These are phyloP conservation scores for Drosophila mayaguana DNA, from an alignment of 2,888 invertebrate species.

Conservation along the genomic window DNA sequence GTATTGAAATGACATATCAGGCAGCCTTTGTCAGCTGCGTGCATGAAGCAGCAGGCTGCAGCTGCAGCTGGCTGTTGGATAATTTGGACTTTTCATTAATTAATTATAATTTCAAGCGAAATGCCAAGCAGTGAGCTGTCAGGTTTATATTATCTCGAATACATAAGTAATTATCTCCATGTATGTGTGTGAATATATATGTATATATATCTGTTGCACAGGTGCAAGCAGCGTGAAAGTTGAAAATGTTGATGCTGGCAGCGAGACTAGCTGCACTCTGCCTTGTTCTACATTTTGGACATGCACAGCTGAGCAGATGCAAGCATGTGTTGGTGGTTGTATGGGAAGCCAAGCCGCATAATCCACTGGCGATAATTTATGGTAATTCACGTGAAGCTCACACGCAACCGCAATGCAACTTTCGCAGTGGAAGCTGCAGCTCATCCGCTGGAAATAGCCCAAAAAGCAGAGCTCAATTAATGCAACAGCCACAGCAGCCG, in stretches of 20 bases:
- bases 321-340: constrained; percentile 4
- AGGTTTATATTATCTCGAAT: constrained; percentile 32
- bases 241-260: constrained; percentile 18
- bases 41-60: not conserved
- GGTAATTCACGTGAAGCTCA: constrained; percentile 60
- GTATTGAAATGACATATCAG: constrained; percentile 17
- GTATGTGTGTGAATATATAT: not conserved
- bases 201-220: not conserved
- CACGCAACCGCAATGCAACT: constrained; percentile 65
- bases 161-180: not conserved
- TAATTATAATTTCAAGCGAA: constrained; percentile 47
- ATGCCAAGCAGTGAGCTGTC: constrained; percentile 43
- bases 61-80: constrained; percentile 21
- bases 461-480: constrained; percentile 48
- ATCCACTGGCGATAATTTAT: constrained; percentile 75
- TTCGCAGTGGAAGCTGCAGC: constrained; percentile 52
- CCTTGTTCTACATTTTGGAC: constrained; percentile 63
- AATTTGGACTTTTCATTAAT: constrained; percentile 48
- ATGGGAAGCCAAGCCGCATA: constrained; percentile 54
- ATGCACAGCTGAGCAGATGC: constrained; percentile 32
- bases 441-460: constrained; percentile 58
- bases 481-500: constrained; percentile 21
- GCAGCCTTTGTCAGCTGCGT: not conserved
- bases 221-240: constrained; percentile 58
- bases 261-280: constrained; percentile 31